These are phyloP conservation scores for Stenichneumon culpator DNA, from an alignment of 2,888 invertebrate species.

Conservation along the genomic window DNA sequence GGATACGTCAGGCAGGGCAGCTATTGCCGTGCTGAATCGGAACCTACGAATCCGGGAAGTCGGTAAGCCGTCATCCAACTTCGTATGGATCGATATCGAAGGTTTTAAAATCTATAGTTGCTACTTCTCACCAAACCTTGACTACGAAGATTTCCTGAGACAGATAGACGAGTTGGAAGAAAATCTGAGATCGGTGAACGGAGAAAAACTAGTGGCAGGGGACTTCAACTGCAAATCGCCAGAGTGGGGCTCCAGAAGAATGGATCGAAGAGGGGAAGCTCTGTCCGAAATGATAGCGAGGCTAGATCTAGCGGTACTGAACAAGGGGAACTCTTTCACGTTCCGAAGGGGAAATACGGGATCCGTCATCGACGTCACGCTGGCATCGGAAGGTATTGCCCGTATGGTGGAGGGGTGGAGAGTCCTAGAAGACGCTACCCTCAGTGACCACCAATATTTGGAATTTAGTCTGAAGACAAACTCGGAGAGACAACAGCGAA, in stretches of 20 bases:
- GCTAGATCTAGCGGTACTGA: slow-evolving; percentile 10
- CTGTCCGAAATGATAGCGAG: slow-evolving; percentile 24
- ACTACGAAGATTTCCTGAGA: background rate
- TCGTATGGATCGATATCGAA: slow-evolving; percentile 43
- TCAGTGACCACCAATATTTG: slow-evolving; percentile 60
- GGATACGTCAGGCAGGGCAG: too few relatives aligned
- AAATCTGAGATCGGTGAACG: background rate
- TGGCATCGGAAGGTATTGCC: slow-evolving; percentile 20
- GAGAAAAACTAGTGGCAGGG: slow-evolving; percentile 24
- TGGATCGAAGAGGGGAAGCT: slow-evolving; percentile 33
- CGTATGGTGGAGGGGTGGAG: slow-evolving; percentile 41
- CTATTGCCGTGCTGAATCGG: too few relatives aligned
- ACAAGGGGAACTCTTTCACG: slow-evolving; percentile 22
- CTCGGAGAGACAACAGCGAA: background rate
- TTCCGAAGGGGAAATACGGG: slow-evolving; percentile 18
- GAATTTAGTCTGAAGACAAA: background rate
- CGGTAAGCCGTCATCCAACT: background rate
- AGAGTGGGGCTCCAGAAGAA: slow-evolving; percentile 38
- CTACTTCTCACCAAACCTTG: slow-evolving; percentile 45
- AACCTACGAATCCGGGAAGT: background rate
- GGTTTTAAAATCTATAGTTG: slow-evolving; percentile 37
- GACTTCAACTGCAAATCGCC: slow-evolving; percentile 43
- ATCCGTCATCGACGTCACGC: slow-evolving; percentile 6
- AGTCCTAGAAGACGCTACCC: slow-evolving; percentile 56
- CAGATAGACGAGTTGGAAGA: slow-evolving; percentile 16